Conservation (phyloP, 2,888 invertebrate genomes). For the Chymomyza caudatula region DNA sequence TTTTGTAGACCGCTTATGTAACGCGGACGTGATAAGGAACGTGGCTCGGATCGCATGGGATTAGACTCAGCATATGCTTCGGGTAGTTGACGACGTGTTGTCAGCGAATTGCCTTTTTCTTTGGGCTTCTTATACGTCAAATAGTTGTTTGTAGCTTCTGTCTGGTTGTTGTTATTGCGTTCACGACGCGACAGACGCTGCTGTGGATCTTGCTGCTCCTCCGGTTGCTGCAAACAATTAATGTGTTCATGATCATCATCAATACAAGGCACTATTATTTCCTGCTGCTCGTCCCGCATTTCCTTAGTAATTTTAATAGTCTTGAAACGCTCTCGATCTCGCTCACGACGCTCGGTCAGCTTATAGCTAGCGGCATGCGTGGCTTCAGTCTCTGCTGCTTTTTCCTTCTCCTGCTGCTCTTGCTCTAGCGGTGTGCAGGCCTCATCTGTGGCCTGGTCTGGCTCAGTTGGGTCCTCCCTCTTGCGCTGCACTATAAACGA, state of each 20-base stretch:
- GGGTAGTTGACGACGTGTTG: conserved; percentile 29
- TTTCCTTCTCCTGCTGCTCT: conserved; percentile 39
- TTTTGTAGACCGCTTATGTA: conserved; percentile 75
- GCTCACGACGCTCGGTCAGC: conserved; percentile 67
- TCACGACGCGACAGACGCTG: conserved; percentile 69
- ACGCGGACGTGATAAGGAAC: conserved; percentile 76
- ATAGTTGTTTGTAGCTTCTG: conserved; percentile 54
- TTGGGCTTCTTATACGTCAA: conserved; percentile 75
- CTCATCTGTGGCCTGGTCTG: conserved; percentile 16
- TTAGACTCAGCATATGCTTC: conserved; percentile 5
- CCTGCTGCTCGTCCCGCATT: conserved; percentile 55
- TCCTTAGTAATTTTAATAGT: conserved; percentile 76
- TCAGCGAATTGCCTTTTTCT: conserved; percentile 50
- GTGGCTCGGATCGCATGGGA: conserved; percentile 40
- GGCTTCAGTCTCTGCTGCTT: conserved; percentile 46
- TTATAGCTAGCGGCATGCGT: conserved; percentile 50
- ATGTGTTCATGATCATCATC: conserved; percentile 59
- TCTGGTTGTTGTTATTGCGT: conserved; percentile 18
- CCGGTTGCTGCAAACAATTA: neutral
- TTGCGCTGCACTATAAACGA: conserved; percentile 64
- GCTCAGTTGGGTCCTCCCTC: conserved; percentile 41
- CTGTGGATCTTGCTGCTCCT: conserved; percentile 27
- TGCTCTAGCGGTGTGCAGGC: conserved; percentile 25
- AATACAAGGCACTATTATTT: conserved; percentile 77
- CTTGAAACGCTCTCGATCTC: conserved; percentile 77